Evolutionary conservation across 2,888 invertebrate species (phyloP).

Genomic region (Eupithecia subfuscata): DNA sequence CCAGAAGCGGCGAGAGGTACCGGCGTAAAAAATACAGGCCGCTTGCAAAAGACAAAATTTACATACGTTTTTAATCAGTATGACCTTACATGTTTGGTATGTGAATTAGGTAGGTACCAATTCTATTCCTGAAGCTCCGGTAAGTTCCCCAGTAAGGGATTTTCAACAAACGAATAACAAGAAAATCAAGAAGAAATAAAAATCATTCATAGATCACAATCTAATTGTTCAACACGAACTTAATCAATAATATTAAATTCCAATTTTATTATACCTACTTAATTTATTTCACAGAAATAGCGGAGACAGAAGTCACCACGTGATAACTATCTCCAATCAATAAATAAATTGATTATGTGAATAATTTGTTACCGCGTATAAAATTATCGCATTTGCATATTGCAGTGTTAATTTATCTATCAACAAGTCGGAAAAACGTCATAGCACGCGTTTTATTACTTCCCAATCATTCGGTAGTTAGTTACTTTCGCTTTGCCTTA

Average conservation of each 20-base stretch:
- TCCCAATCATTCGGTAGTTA: conserved; percentile 8
- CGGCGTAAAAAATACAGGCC: background rate
- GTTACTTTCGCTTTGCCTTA: conserved; percentile 9
- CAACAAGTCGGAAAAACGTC: conserved; percentile 11
- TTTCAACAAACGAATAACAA: background rate
- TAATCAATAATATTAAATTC: background rate
- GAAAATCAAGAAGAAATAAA: background rate
- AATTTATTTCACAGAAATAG: background rate
- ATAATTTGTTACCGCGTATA: conserved; percentile 1
- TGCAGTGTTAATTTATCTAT: conserved; percentile 8
- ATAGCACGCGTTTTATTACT: conserved; percentile 9
- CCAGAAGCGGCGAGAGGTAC: no score
- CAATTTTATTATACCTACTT: background rate
- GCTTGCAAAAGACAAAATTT: background rate
- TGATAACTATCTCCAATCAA: background rate
- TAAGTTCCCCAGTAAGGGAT: background rate
- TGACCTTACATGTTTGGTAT: background rate
- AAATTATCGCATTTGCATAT: conserved; percentile 5
- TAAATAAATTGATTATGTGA: conserved; percentile 4
- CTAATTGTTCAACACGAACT: background rate
- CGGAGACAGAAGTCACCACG: background rate
- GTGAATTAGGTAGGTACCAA: background rate
- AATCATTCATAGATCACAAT: background rate
- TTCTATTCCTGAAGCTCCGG: background rate
- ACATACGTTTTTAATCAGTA: background rate